These are phyloP conservation scores for Abrostola triplasia DNA, from an alignment of 2,888 invertebrate species.

Conservation along the genomic window DNA sequence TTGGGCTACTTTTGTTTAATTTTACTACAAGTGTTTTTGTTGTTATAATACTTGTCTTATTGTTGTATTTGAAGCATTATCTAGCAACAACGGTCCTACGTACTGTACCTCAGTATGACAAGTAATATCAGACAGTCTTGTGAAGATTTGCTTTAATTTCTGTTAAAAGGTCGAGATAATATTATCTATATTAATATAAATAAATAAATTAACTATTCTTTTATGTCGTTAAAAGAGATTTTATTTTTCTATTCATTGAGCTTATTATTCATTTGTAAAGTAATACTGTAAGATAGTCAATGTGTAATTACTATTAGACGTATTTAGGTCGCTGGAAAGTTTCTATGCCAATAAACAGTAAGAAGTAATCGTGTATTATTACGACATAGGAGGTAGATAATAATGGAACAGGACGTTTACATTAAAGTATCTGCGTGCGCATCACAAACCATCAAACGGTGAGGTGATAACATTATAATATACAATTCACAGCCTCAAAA, in stretches of 20 bases:
- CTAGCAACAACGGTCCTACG: constrained; percentile 7
- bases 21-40: constrained; percentile 10
- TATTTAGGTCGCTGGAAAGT: constrained; percentile 79
- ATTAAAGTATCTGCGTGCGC: constrained; percentile 1
- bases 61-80: constrained; percentile 9
- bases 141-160: constrained; percentile 40
- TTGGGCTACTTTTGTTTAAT: constrained; percentile 14
- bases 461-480: not conserved
- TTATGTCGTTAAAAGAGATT: constrained; percentile 75
- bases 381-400: constrained; percentile 48
- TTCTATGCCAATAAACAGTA: constrained; percentile 83
- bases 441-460: not conserved
- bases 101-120: constrained; percentile 32
- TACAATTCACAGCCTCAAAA: constrained; percentile 66
- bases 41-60: constrained; percentile 44
- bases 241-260: constrained; percentile 82
- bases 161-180: constrained; percentile 58
- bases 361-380: constrained; percentile 68
- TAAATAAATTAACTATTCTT: constrained; percentile 76
- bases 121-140: constrained; percentile 32
- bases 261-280: constrained; percentile 75
- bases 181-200: constrained; percentile 65
- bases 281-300: constrained; percentile 81
- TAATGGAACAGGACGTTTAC: constrained; percentile 18
- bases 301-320: constrained; percentile 75